Evolutionary conservation across 2,888 invertebrate genomes (phyloP), one percentile per base, ranked within the genome.

Genomic region (Eremobia ochroleuca): DNA sequence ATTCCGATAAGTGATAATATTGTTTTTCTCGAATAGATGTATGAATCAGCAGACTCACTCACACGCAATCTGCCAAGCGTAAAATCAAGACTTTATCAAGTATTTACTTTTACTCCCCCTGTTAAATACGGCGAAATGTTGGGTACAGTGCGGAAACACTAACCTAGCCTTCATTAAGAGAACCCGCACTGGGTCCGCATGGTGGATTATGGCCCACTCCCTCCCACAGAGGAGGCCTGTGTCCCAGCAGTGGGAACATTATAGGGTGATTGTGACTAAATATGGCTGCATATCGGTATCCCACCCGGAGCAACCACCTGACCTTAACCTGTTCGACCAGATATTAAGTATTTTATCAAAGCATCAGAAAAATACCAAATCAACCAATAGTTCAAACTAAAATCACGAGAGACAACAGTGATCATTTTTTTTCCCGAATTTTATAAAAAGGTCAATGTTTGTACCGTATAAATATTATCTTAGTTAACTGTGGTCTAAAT

Each of bases 361-460:
- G 21, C 31, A 28, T 46, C 2, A 25, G 4, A 28, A 15, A 77
- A 37, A 61, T 31, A 5, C 0, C 25, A 43, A 15, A 13, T 46
- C 25, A 61, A 31, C 21, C 31, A 59, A 28, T 74, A 31, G 31
- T 37, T 64, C 13, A 61, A 52, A 70, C 6, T 9, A 9, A 81
- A 82, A 78, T 62, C 88, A 88, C 77, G 86, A 70, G 28, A 66
- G 49, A 52, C 34, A 21, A 37, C 40, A 75, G 73, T 86, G 87
- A 70, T 79, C 65, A 73, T 70, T 73, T 64, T 74, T 74, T 69
- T 74, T 59, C 58, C 83, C 25, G 18, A 37, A 66, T 62, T 75
- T 78, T 76, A 85, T 87, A 76, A 66, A 69, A 64, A 76, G 83
- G 86, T 83, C 67, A 87, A 76, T 49, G 43, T 76, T 76, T 70